Percentiles rank a stretch among this genome's conserved stretches.
phyloP scores from a whole-genome alignment of 2,113 vertebrate genomes.

The Neoarius graeffei region DNA sequence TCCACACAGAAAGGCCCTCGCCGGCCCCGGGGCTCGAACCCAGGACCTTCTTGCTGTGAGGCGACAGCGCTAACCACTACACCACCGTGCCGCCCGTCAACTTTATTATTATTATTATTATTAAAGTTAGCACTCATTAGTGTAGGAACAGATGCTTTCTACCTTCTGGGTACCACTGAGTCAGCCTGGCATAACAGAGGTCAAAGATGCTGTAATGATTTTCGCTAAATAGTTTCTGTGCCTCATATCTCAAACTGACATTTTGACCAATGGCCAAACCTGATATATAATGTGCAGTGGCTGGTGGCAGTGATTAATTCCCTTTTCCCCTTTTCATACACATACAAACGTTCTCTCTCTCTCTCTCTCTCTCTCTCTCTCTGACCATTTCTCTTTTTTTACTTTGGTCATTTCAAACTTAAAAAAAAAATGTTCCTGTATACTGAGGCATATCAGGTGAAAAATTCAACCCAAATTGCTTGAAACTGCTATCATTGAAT shows the following conservation, averaged over 20 bases:
- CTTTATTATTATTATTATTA: too few relatives aligned
- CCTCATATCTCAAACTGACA: conserved; percentile 43
- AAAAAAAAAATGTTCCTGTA: too few relatives aligned
- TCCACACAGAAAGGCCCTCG: too few relatives aligned
- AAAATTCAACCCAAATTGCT: too few relatives aligned
- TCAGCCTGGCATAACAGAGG: conserved; percentile 55
- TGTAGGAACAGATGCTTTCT: conserved; percentile 40
- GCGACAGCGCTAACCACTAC: too few relatives aligned
- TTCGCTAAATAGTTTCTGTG: conserved; percentile 44
- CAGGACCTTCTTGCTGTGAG: too few relatives aligned
- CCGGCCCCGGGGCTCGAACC: too few relatives aligned
- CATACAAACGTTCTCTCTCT: conserved; percentile 13
- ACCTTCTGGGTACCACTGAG: conserved; percentile 47
- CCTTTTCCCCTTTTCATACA: conserved; percentile 13
- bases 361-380: neutral
- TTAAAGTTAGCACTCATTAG: conserved; percentile 51
- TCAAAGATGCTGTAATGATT: conserved; percentile 57
- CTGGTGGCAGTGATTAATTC: conserved; percentile 41
- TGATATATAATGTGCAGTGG: conserved; percentile 39
- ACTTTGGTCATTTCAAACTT: conserved; percentile 5
- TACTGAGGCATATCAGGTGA: too few relatives aligned
- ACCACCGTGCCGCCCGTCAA: too few relatives aligned
- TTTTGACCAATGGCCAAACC: conserved; percentile 44
- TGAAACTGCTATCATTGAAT: too few relatives aligned
- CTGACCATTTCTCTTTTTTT: conserved; percentile 7